Base-by-base conservation (phyloP, 2,888 invertebrate genomes). In the Philaethria dido region DNA sequence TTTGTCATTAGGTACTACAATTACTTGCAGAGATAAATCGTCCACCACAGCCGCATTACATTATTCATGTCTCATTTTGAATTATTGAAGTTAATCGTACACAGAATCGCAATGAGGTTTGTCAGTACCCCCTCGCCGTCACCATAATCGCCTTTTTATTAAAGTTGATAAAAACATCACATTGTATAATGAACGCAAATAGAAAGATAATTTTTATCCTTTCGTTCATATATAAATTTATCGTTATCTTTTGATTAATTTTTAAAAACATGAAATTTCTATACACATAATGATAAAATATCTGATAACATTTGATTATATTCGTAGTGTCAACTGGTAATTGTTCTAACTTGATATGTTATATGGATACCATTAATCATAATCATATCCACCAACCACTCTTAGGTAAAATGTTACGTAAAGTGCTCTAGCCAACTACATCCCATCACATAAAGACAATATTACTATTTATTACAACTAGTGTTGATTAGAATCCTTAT, bases 41-140 rank as follows among this genome's bases (percentile, higher is more conserved):
- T 68, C 65, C 69, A 73, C 74, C 72, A 73, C 74, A 72, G 74
- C 71, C 65, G 66, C 72, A 74, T 76, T 78, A 73, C 70, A 74
- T 77, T 77, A 78, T 79, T 78, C 72, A 73, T 71, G 70, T 22
- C 69, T 68, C 44, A 66, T 42, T 48, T 69, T 74, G 80, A 80
- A 81, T 80, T 80, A 79, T 81, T 81, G 78, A 80, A 75, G 72
- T 73, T 77, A 78, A 82, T 77, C 80, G 80, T 78, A 78, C 74
- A 69, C 72, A 70, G 81, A 83, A 81, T 83, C 72, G 72, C 75
- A 80, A 84, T 78, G 77, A 79, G 74, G 54, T 62, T 69, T 66
- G 70, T 70, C 72, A 72, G 68, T 68, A 70, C 57, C 36, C 36
- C 45, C 16, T 14, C 29, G 20, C 20, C 36, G 11, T 13, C n/a